A percentile compares a stretch with the other conserved stretches of the same genome.
phyloP scores from a whole-genome alignment of 2,888 invertebrate species.

The Amblyjoppa fuscipennis region DNA sequence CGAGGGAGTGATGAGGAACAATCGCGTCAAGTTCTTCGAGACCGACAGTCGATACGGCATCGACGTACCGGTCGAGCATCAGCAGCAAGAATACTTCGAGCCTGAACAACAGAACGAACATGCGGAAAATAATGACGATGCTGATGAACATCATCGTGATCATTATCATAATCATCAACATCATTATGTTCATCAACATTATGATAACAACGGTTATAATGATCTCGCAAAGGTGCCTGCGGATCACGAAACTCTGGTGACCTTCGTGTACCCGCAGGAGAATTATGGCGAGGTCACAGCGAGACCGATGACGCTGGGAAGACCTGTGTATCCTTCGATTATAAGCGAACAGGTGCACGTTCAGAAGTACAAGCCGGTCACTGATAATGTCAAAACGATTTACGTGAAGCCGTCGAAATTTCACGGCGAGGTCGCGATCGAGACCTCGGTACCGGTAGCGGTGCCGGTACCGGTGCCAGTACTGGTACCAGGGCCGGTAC shows the following conservation, averaged over 20 bases:
- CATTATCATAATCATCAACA: not conserved
- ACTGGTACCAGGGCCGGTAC: too few relatives aligned
- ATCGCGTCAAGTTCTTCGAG: slow-evolving; percentile 72
- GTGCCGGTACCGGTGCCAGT: not conserved
- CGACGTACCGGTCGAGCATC: slow-evolving; percentile 41
- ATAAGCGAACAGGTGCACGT: slow-evolving; percentile 27
- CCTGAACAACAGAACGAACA: slow-evolving; percentile 34
- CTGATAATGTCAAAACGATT: slow-evolving; percentile 28
- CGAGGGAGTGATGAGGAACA: slow-evolving; percentile 33
- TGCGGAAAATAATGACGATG: not conserved
- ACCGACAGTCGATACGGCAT: slow-evolving; percentile 70
- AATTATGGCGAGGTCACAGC: slow-evolving; percentile 9
- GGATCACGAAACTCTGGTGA: slow-evolving; percentile 38
- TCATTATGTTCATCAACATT: not conserved
- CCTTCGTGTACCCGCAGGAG: slow-evolving; percentile 46
- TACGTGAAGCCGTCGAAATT: slow-evolving; percentile 64
- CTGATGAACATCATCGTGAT: not conserved
- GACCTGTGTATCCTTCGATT: slow-evolving; percentile 41
- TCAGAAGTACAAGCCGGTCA: slow-evolving; percentile 22
- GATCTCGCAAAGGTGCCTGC: not conserved
- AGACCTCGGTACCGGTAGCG: slow-evolving; percentile 32
- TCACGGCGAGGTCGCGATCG: slow-evolving; percentile 52
- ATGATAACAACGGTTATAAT: not conserved
- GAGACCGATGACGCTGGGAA: slow-evolving; percentile 34
- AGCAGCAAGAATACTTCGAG: slow-evolving; percentile 28